Evolutionary conservation across 2,113 vertebrate species (phyloP).

Genomic region (Ascaphus truei): DNA sequence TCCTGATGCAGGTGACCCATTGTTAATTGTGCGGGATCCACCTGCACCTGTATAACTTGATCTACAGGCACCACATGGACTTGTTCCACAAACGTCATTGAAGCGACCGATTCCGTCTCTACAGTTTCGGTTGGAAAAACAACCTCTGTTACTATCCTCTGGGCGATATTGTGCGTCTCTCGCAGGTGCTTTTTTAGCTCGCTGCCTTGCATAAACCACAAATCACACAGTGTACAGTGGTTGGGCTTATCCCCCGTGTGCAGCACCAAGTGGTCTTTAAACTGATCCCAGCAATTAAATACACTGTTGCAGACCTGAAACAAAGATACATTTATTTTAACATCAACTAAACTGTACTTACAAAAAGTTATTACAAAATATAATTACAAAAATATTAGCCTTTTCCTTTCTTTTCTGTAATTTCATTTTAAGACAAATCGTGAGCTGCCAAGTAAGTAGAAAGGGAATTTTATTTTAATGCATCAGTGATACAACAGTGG

Average conservation of each 20-base stretch:
- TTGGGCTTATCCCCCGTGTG: conserved; percentile 96
- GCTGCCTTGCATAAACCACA: conserved; percentile 92
- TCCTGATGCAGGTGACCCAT: conserved; percentile 77
- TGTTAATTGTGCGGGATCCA: conserved; percentile 74
- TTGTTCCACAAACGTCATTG: conserved; percentile 79
- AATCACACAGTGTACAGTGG: conserved; percentile 92
- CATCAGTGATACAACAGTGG: too few relatives aligned
- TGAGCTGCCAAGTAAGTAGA: too few relatives aligned
- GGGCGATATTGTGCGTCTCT: conserved; percentile 74
- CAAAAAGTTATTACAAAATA: too few relatives aligned
- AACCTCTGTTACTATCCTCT: conserved; percentile 67
- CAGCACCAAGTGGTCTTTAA: conserved; percentile 93
- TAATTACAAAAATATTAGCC: too few relatives aligned
- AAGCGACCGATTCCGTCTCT: conserved; percentile 63
- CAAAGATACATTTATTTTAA: conserved; percentile 43
- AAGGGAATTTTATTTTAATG: too few relatives aligned
- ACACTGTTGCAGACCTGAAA: conserved; percentile 92
- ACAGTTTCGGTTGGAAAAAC: conserved; percentile 69
- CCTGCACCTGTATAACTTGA: conserved; percentile 75
- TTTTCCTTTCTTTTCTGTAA: too few relatives aligned
- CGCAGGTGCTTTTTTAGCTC: conserved; percentile 83
- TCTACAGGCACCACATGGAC: conserved; percentile 82
- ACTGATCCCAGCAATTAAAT: conserved; percentile 97
- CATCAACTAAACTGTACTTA: too few relatives aligned
- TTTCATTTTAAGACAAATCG: too few relatives aligned